Evolutionary conservation across 1,140 invertebrate genomes (phyloP).

Genomic region (Doryteuthis pealeii): DNA sequence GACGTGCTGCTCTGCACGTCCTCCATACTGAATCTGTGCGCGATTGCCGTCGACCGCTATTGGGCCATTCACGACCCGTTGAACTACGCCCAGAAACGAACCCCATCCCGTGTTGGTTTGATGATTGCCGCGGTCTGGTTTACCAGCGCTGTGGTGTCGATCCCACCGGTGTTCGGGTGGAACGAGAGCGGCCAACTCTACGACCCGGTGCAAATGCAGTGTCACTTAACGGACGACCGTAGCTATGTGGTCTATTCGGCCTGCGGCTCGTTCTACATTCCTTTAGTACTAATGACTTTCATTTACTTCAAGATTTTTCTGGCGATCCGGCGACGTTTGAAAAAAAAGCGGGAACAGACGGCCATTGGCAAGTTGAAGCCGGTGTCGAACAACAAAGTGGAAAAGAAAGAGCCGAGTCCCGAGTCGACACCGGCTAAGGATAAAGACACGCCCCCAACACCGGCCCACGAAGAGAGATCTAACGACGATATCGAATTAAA

Average conservation of each 20-base stretch:
- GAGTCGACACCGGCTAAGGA: conserved; percentile 14
- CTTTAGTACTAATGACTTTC: conserved; percentile 56
- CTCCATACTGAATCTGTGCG: conserved; percentile 91
- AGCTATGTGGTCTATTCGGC: conserved; percentile 56
- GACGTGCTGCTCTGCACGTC: conserved; percentile 95
- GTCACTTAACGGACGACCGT: conserved; percentile 50
- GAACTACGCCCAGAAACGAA: conserved; percentile 93
- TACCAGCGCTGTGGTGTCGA: conserved; percentile 84
- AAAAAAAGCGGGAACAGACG: conserved; percentile 23
- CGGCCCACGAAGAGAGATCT: conserved; percentile 15
- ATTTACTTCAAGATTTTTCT: conserved; percentile 54
- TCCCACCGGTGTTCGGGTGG: conserved; percentile 93
- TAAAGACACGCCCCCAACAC: conserved; percentile 8
- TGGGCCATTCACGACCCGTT: conserved; percentile 94
- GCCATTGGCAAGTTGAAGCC: conserved; percentile 19
- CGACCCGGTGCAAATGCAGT: conserved; percentile 29
- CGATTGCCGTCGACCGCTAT: conserved; percentile 74
- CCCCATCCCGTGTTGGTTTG: conserved; percentile 80
- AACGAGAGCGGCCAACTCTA: conserved; percentile 29
- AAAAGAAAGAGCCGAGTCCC: conserved; percentile 9
- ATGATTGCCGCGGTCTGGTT: conserved; percentile 91
- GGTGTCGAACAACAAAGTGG: conserved; percentile 2
- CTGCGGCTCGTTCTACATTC: conserved; percentile 62
- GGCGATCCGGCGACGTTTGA: conserved; percentile 31
- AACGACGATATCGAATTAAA: conserved; percentile 18